These are phyloP conservation scores for Dendrocincla fuliginosa DNA, from an alignment of 2,797 vertebrate species.

Conservation along the genomic window DNA sequence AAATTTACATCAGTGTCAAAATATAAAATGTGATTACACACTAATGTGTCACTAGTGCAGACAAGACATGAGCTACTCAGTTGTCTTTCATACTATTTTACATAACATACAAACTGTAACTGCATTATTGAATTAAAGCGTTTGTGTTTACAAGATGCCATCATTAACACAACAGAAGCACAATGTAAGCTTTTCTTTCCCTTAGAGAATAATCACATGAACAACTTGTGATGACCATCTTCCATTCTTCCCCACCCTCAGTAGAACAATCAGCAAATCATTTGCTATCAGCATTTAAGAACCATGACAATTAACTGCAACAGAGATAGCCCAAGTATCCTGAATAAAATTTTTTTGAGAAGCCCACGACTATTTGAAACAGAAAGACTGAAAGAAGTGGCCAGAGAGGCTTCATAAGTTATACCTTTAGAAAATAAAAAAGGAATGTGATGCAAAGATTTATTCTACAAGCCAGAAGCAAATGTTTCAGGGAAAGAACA, in stretches of 20 bases:
- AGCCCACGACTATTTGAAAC: not conserved
- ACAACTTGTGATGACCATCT: not conserved
- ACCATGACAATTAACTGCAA: not conserved
- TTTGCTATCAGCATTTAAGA: not conserved
- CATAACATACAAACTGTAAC: not conserved
- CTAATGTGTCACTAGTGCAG: not conserved
- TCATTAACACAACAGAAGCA: not conserved
- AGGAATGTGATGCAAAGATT: not conserved
- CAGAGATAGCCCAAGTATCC: not conserved
- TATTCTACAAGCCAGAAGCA: not conserved
- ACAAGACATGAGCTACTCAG: not conserved
- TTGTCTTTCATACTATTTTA: not conserved
- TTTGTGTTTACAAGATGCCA: not conserved
- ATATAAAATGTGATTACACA: not conserved
- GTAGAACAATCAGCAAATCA: not conserved
- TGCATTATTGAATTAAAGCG: not conserved
- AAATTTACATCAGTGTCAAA: not conserved
- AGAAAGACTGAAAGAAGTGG: not conserved
- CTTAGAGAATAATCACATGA: not conserved
- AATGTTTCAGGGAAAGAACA: not conserved
- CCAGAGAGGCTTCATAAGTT: not conserved
- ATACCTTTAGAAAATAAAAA: not conserved
- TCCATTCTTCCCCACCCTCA: not conserved
- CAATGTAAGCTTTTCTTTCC: accelerated
- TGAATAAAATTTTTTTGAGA: not conserved